A percentile compares a stretch with the other conserved stretches of the same genome.
Evolutionary conservation across 2,797 vertebrate genomes (phyloP).

Genomic region (Poecilia wingei): DNA sequence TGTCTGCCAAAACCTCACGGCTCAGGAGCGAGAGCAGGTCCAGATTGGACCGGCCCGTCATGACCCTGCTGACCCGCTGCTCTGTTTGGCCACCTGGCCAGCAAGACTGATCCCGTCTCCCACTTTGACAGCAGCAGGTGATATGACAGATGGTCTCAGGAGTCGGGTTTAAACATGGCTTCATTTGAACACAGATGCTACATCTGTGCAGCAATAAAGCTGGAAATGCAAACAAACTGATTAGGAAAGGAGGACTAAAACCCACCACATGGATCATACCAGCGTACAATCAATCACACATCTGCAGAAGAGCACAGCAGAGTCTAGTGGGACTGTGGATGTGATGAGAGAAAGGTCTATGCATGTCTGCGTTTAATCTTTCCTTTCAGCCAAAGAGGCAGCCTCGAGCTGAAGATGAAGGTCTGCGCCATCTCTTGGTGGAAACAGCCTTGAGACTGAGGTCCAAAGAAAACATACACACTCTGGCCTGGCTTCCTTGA

Average conservation of each 20-base stretch:
- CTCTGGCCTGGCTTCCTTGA: conserved; percentile 61
- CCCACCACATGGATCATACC: not conserved
- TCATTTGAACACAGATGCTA: conserved; percentile 58
- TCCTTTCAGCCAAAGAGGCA: conserved; percentile 53
- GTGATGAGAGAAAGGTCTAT: conserved; percentile 40
- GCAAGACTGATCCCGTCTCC: conserved; percentile 61
- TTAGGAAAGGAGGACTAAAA: conserved; percentile 27
- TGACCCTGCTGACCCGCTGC: conserved; percentile 65
- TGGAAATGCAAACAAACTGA: conserved; percentile 52
- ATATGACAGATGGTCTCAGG: conserved; percentile 71
- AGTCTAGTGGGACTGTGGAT: conserved; percentile 2
- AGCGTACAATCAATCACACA: conserved; percentile 9
- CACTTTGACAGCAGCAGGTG: conserved; percentile 70
- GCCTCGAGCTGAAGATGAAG: conserved; percentile 47
- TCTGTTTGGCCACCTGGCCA: conserved; percentile 75
- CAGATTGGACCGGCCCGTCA: conserved; percentile 23
- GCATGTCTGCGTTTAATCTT: conserved; percentile 21
- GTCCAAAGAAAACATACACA: conserved; percentile 78
- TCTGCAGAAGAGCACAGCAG: conserved; percentile 19
- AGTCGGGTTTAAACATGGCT: conserved; percentile 61
- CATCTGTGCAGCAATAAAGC: conserved; percentile 46
- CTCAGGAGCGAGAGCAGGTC: conserved; percentile 5
- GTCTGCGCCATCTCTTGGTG: conserved; percentile 58
- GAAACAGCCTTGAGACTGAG: conserved; percentile 59
- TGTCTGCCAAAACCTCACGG: conserved; percentile 7